phyloP scores from a whole-genome alignment of 2,113 vertebrate species.

The Nanorana parkeri region DNA sequence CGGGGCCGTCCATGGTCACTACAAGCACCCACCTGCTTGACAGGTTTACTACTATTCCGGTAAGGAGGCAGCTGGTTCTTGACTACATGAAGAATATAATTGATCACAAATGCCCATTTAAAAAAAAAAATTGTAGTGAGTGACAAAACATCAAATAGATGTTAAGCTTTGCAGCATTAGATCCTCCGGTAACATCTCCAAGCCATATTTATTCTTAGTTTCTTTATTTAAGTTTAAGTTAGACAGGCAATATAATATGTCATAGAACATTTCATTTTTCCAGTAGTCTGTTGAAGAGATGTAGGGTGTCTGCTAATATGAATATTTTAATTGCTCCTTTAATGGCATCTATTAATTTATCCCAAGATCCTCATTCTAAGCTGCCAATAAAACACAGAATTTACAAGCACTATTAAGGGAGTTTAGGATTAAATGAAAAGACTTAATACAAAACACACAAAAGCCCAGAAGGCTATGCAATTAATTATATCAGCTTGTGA shows the following conservation, averaged over 20 bases:
- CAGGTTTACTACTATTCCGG: too few relatives aligned
- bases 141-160: too few relatives aligned
- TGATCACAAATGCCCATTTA: too few relatives aligned
- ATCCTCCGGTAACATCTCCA: too few relatives aligned
- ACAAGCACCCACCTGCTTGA: too few relatives aligned
- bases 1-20: too few relatives aligned
- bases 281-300: background rate
- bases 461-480: constrained; percentile 50
- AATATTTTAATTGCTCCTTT: constrained; percentile 35
- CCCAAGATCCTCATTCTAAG: constrained; percentile 49
- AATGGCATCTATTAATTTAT: constrained; percentile 40
- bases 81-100: too few relatives aligned
- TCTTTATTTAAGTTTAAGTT: background rate
- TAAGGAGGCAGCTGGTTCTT: too few relatives aligned
- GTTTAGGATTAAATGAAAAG: constrained; percentile 55
- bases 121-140: too few relatives aligned
- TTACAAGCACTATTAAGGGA: constrained; percentile 54
- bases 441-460: constrained; percentile 49
- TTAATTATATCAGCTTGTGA: constrained; percentile 52
- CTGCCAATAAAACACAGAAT: constrained; percentile 48
- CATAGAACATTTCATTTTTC: background rate
- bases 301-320: background rate
- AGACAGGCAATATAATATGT: background rate
- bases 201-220: too few relatives aligned
- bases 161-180: too few relatives aligned